Percentiles rank a stretch among this genome's conserved stretches.
Evolutionary conservation across 2,797 vertebrate species (phyloP).

Genomic region (Perodicticus potto): DNA sequence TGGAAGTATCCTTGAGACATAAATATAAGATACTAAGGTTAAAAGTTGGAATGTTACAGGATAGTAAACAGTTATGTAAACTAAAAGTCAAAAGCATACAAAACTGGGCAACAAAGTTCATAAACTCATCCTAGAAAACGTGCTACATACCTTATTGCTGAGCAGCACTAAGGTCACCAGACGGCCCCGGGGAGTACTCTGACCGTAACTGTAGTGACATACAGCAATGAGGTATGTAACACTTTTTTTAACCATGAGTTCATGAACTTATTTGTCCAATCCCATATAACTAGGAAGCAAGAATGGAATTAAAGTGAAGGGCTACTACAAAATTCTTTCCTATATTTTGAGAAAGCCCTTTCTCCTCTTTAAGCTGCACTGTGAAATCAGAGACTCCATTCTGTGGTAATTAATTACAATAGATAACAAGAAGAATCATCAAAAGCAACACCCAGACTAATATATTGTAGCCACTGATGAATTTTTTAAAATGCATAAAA

Average conservation of each 20-base stretch:
- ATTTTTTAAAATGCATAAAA: conserved; percentile 18
- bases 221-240: no score
- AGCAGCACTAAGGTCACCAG: no score
- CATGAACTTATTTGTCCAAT: no score
- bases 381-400: conserved; percentile 45
- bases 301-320: neutral
- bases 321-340: neutral
- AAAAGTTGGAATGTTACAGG: neutral
- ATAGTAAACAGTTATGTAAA: neutral
- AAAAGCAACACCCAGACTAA: conserved; percentile 36
- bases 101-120: no score
- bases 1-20: neutral
- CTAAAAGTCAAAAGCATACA: neutral
- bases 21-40: neutral
- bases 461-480: conserved; percentile 1
- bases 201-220: no score
- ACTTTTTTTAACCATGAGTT: no score
- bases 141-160: no score
- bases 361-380: neutral
- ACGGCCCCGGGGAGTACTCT: no score
- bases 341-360: neutral
- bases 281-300: neutral
- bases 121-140: no score
- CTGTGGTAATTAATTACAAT: neutral
- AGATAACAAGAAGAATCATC: conserved; percentile 44